A percentile compares a stretch with the other conserved stretches of the same genome.
phyloP scores from a whole-genome alignment of 2,797 vertebrate genomes.

The Pygocentrus nattereri region DNA sequence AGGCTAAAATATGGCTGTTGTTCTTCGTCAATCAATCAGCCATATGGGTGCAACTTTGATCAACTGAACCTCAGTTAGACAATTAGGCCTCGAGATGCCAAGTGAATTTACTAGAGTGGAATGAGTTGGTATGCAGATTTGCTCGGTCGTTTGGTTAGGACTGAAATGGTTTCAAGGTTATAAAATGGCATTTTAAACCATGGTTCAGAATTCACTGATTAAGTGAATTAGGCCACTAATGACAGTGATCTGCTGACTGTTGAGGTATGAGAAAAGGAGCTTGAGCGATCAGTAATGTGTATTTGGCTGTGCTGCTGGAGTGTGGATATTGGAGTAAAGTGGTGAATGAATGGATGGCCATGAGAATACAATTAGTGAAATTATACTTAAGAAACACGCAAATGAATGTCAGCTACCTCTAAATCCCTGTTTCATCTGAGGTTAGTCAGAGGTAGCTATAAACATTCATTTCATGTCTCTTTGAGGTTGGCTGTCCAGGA shows the following conservation, averaged over 20 bases:
- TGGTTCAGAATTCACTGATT: not conserved
- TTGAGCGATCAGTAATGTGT: constrained; percentile 15
- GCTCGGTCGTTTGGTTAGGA: not conserved
- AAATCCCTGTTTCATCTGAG: not conserved
- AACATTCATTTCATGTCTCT: constrained; percentile 56
- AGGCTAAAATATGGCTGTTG: constrained; percentile 74
- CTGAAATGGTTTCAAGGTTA: not conserved
- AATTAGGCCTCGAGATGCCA: constrained; percentile 15
- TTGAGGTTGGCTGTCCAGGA: constrained; percentile 82
- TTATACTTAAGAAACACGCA: constrained; percentile 3
- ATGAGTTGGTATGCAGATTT: not conserved
- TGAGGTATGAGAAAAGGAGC: constrained; percentile 18
- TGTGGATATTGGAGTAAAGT: not conserved
- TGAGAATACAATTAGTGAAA: constrained; percentile 29
- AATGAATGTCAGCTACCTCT: constrained; percentile 54
- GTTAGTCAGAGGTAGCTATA: constrained; percentile 19
- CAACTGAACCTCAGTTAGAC: not conserved
- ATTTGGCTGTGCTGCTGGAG: not conserved
- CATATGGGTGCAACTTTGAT: constrained; percentile 23
- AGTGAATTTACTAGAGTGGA: not conserved
- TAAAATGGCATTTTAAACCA: not conserved
- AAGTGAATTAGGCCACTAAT: not conserved
- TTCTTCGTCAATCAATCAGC: constrained; percentile 4
- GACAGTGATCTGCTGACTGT: constrained; percentile 27
- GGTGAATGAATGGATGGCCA: constrained; percentile 37